These are phyloP conservation scores for Shinisaurus crocodilurus DNA, from an alignment of 2,113 vertebrate species.

Conservation along the genomic window DNA sequence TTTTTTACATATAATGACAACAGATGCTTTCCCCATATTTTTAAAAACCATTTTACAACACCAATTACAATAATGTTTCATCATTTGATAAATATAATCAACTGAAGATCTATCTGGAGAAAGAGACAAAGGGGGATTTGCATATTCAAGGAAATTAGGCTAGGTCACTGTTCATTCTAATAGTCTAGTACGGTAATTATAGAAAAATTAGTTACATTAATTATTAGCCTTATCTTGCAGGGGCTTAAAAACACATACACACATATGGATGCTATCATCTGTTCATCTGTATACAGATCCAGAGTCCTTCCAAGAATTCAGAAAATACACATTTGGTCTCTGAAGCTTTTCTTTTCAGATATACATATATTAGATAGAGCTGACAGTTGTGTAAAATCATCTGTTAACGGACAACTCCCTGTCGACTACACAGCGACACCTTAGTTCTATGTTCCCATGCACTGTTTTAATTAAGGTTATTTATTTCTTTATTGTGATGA, in stretches of 20 bases:
- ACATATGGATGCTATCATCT: background rate
- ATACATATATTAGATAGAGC: constrained; percentile 37
- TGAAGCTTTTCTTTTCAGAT: constrained; percentile 36
- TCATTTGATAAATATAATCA: background rate
- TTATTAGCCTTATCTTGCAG: background rate
- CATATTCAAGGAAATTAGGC: background rate
- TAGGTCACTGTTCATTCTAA: background rate
- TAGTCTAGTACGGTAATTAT: background rate
- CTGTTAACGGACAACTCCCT: constrained; percentile 66
- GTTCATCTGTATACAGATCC: constrained; percentile 8
- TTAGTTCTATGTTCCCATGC: constrained; percentile 59
- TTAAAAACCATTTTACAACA: background rate
- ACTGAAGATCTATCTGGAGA: background rate
- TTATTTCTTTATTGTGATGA: constrained; percentile 74
- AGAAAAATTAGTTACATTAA: constrained; percentile 4
- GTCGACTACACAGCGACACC: constrained; percentile 47
- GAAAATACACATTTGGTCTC: constrained; percentile 33
- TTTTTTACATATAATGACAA: background rate
- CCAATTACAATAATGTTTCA: background rate
- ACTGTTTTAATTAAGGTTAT: constrained; percentile 76
- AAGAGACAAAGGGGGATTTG: background rate
- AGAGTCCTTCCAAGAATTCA: constrained; percentile 8
- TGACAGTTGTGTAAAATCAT: constrained; percentile 67
- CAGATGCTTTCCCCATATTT: background rate
- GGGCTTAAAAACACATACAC: background rate